A percentile compares a stretch with the other conserved stretches of the same genome.
Evolutionary conservation across 2,888 invertebrate genomes (phyloP).

Genomic region (Lasioglossum villosulum): DNA sequence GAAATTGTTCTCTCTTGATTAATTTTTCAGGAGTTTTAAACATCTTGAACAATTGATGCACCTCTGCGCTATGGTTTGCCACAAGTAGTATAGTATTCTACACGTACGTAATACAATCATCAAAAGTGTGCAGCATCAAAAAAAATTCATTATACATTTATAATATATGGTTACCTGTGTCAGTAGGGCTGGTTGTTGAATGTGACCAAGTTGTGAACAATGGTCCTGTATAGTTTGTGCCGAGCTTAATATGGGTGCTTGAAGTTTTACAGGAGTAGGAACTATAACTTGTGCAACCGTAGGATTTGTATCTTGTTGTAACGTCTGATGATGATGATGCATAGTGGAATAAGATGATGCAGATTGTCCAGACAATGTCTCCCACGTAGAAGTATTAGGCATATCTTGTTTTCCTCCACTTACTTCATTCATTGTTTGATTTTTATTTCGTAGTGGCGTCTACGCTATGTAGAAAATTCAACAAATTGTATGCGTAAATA

Average conservation of each 20-base stretch:
- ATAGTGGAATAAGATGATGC: conserved; percentile 63
- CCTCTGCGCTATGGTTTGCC: not conserved
- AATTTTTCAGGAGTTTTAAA: not conserved
- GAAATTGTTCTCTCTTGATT: not conserved
- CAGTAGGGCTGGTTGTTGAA: conserved; percentile 81
- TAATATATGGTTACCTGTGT: conserved; percentile 72
- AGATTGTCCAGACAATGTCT: conserved; percentile 80
- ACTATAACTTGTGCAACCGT: conserved; percentile 82
- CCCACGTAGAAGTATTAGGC: conserved; percentile 84
- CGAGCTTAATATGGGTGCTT: conserved; percentile 78
- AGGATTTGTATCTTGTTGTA: conserved; percentile 78
- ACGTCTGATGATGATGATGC: conserved; percentile 78
- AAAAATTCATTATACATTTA: not conserved
- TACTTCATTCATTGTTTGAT: conserved; percentile 83
- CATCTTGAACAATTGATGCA: too few relatives aligned
- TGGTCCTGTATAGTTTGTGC: conserved; percentile 78
- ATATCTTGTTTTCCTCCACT: conserved; percentile 84
- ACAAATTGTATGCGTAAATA: conserved; percentile 10
- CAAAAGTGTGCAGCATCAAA: too few relatives aligned
- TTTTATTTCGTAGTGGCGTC: conserved; percentile 36
- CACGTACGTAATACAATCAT: too few relatives aligned
- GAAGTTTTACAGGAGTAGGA: conserved; percentile 84
- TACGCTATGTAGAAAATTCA: conserved; percentile 13
- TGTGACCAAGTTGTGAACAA: conserved; percentile 78
- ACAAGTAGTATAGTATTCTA: not conserved